Evolutionary conservation across 2,888 invertebrate species (phyloP), one percentile per base, ranked within the genome.

Genomic region (Fabriciana adippe): DNA sequence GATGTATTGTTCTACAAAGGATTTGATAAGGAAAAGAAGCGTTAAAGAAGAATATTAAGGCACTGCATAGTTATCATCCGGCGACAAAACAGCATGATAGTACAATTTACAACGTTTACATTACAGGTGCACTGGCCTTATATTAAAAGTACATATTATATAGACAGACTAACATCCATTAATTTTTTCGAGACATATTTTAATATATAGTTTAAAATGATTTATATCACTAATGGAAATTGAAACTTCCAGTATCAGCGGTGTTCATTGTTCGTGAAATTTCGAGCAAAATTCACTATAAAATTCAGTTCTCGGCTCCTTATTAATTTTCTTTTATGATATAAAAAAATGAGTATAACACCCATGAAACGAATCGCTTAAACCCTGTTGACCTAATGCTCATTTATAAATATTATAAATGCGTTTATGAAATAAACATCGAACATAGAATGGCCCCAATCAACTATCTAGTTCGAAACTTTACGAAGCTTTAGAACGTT

Each of bases 321-420:
- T 51, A 18, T 64, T n/a, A 56, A 53, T 66, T 41, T 41, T 63
- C 21, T 55, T 54, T 55, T 61, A 55, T 45, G 57, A 69, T 55
- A 64, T 68, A 65, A 45, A 64, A 67, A 66, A 61, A 69, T 68
- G 67, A 70, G 66, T 70, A 66, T 18, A 66, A 66, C 68, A 70
- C 72, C 72, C 73, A 76, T 72, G 73, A 82, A 82, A 78, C 74
- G 75, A 82, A 83, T 76, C 75, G 69, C 79, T 81, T 78, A 80
- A 83, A 89, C 90, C 90, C 90, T 90, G 90, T 88, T 86, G 84
- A 83, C 89, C 90, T 81, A 76, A 74, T 72, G 64, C 72, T 69
- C 71, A 61, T 66, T 71, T 70, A 72, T 69, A 72, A 70, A 74
- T 71, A 72, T 70, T 67, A 71, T 73, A 75, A 75, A 77, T 74